These are phyloP conservation scores for Calameuta filiformis DNA, from an alignment of 2,888 invertebrate species.

Conservation along the genomic window DNA sequence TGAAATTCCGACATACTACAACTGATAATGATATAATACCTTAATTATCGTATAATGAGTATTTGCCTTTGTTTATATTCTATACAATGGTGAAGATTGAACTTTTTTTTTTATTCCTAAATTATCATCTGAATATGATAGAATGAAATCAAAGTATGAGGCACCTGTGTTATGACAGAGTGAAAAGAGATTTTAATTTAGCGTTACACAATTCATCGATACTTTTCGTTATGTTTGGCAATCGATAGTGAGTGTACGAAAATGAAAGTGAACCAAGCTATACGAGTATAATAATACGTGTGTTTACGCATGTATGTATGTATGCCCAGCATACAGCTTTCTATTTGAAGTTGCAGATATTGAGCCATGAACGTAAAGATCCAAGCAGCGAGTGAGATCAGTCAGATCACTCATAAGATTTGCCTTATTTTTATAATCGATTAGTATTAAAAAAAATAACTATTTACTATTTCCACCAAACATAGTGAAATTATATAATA, in stretches of 20 bases:
- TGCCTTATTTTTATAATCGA: background rate
- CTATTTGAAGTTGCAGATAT: constrained; percentile 10
- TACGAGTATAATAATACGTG: constrained; percentile 14
- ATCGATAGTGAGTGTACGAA: constrained; percentile 22
- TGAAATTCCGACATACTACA: background rate
- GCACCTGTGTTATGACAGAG: background rate
- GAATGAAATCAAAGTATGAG: background rate
- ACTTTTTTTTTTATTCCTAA: background rate
- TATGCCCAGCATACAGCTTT: constrained; percentile 11
- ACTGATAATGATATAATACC: background rate
- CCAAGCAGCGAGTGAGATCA: background rate
- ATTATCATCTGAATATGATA: background rate
- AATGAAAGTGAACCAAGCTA: constrained; percentile 28
- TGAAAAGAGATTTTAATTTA: background rate
- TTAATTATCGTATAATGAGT: background rate
- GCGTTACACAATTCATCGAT: background rate
- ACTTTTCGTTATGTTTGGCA: background rate
- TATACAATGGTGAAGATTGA: background rate
- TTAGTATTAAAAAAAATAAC: background rate
- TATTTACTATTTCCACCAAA: background rate
- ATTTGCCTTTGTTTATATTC: background rate
- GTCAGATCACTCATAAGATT: background rate
- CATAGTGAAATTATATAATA: background rate
- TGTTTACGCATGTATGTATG: background rate
- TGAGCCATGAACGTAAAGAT: background rate